Evolutionary conservation across 2,888 invertebrate genomes (phyloP), one percentile per base, ranked within the genome.

Genomic region (Trissolcus brochymenae): DNA sequence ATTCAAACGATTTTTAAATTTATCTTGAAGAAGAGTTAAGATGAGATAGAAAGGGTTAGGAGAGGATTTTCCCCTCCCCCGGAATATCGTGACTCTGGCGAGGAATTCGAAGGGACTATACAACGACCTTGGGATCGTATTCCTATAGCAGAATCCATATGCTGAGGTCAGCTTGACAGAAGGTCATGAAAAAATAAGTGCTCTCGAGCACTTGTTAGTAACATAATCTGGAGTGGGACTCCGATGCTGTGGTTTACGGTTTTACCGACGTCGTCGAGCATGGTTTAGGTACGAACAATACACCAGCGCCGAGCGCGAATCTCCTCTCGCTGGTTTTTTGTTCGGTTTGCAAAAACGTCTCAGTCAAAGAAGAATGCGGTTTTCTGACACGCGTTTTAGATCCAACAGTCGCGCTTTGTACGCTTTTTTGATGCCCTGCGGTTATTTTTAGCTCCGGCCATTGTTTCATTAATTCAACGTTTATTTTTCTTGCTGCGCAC

Each of bases 171-270:
- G 70, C 79, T 81, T 79, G 79, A 77, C 78, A 81, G 82, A 82
- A 83, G 84, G 78, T 81, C 82, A 82, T 72, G 79, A 80, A 83
- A 84, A 84, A 77, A 78, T 66, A 74, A 74, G 74, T 66, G 60
- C 53, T 76, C 70, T 60, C 56, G 71, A 65, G 76, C 76, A 76
- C 76, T 76, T 70, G 76, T 76, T 65, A 65, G 76, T 76, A 76
- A 76, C 61, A 71, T 71, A 71, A 76, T 76, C 76, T 55, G 75
- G 53, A 76, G 68, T 68, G 29, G 64, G 59, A 68, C 67, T 75
- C 59, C 68, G 54, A 62, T 59, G 64, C 64, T 68, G 75, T 43
- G 67, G 68, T 75, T 75, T 75, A 75, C 68, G 64, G 62, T 74
- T 74, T 62, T 74, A 64, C 67, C 62, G 59, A 64, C 67, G 57